phyloP scores from a whole-genome alignment of 1,140 invertebrate genomes.

The Lepidurus apus region DNA sequence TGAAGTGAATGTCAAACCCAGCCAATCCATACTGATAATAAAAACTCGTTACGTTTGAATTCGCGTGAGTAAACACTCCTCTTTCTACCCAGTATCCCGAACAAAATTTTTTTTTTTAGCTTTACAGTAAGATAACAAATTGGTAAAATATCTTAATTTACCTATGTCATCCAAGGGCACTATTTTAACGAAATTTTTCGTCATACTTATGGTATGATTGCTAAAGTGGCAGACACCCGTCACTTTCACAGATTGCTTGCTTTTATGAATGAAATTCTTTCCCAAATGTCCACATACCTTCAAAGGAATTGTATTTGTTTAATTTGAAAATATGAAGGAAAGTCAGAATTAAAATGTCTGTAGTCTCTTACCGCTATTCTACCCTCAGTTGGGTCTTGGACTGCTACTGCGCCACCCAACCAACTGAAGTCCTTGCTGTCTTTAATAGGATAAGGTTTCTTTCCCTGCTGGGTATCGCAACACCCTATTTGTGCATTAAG shows the following conservation, averaged over 20 bases:
- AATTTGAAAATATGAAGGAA: neutral
- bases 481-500: neutral
- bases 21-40: neutral
- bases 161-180: neutral
- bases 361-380: conserved; percentile 33
- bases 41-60: neutral
- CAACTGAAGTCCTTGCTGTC: conserved; percentile 38
- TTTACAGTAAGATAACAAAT: neutral
- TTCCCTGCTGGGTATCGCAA: neutral
- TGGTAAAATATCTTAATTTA: neutral
- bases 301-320: neutral
- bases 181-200: neutral
- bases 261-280: neutral
- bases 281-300: neutral
- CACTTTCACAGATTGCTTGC: neutral
- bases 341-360: neutral
- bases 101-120: too few relatives aligned
- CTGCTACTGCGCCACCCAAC: conserved; percentile 37
- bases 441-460: neutral
- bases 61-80: too few relatives aligned
- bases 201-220: neutral
- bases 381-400: conserved; percentile 32
- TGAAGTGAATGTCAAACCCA: neutral
- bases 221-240: neutral
- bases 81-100: too few relatives aligned